Percentiles rank a stretch among this genome's conserved stretches.
phyloP scores from a whole-genome alignment of 2,888 invertebrate species.

The Campoplex capitator region DNA sequence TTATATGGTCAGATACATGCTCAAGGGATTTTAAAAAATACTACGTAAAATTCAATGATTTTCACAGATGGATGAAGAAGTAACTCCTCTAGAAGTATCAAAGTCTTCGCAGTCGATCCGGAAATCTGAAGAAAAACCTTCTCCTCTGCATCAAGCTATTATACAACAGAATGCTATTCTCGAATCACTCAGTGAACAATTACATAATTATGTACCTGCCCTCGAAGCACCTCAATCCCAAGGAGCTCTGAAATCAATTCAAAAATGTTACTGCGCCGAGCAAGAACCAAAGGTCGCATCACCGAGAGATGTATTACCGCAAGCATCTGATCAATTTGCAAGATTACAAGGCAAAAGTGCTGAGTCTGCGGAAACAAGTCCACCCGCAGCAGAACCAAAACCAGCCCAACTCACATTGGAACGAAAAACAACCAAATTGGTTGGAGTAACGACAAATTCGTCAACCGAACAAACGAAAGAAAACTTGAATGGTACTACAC shows the following conservation, averaged over 20 bases:
- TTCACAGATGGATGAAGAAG: conserved; percentile 29
- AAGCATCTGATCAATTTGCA: neutral
- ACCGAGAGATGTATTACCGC: neutral
- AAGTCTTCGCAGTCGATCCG: neutral
- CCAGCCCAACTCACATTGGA: neutral
- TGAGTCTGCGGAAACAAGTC: neutral
- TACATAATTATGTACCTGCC: conserved; percentile 21
- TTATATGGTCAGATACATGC: too few relatives aligned
- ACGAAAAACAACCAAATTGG: neutral
- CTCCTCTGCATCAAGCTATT: conserved; percentile 42
- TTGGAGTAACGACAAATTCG: neutral
- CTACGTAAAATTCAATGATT: neutral
- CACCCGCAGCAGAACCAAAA: neutral
- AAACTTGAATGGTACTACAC: neutral
- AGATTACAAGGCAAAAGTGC: neutral
- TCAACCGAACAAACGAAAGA: neutral
- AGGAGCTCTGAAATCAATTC: conserved; percentile 16
- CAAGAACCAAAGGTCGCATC: neutral
- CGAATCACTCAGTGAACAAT: conserved; percentile 43
- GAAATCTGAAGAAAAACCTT: neutral
- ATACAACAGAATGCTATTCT: conserved; percentile 56
- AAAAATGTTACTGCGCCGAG: conserved; percentile 22
- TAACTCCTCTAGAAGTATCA: neutral
- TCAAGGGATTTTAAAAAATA: too few relatives aligned
- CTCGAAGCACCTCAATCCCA: conserved; percentile 9